phyloP scores from a whole-genome alignment of 2,888 invertebrate genomes.

The Drosophila barbarae region DNA sequence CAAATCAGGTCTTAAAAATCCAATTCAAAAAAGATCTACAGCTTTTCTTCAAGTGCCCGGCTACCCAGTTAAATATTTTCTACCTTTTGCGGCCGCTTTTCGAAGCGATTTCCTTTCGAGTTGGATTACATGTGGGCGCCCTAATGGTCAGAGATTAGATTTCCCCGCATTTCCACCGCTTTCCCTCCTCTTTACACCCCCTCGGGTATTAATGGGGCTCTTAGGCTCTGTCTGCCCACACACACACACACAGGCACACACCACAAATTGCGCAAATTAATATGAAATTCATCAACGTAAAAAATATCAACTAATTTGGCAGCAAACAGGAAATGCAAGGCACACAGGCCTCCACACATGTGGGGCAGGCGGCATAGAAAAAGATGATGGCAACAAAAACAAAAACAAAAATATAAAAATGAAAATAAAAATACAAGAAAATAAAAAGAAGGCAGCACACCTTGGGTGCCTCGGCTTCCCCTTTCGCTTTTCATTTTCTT shows the following conservation, averaged over 20 bases:
- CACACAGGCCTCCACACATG: constrained; percentile 36
- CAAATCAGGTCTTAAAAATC: not conserved
- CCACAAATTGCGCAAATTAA: constrained; percentile 64
- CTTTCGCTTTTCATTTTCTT: constrained; percentile 9
- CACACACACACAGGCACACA: constrained; percentile 11
- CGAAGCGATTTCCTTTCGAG: constrained; percentile 7
- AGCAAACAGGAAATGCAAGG: constrained; percentile 65
- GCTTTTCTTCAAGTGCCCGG: not conserved
- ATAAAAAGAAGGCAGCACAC: constrained; percentile 24
- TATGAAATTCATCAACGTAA: constrained; percentile 60
- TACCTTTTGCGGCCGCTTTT: constrained; percentile 6
- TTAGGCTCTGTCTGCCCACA: constrained; percentile 13
- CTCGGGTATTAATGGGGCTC: constrained; percentile 17
- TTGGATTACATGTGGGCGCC: constrained; percentile 56
- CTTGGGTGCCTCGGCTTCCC: constrained; percentile 11
- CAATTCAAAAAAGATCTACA: not conserved
- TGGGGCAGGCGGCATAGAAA: constrained; percentile 56
- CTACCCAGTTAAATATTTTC: not conserved
- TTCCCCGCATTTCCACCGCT: constrained; percentile 18
- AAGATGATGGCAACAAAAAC: constrained; percentile 41
- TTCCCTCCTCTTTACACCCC: not conserved
- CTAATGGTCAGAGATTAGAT: constrained; percentile 59
- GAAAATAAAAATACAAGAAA: constrained; percentile 7
- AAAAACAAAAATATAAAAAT: constrained; percentile 19
- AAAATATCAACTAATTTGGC: constrained; percentile 51